Conservation (phyloP, 1,140 invertebrate species). For the Tetranychus cinnabarinus region DNA sequence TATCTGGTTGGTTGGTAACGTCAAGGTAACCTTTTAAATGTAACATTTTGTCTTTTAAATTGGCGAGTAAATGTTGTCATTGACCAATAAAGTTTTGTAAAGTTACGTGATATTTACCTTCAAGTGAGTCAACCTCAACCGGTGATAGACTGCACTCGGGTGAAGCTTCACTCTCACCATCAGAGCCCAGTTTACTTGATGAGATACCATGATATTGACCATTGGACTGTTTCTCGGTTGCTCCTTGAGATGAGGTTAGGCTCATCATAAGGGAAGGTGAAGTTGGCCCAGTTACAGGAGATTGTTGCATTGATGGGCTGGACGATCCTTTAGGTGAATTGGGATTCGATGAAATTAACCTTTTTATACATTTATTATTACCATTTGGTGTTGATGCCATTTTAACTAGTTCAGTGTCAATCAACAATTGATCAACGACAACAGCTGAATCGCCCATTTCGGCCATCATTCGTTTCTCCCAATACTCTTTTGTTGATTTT, state of each 20-base stretch:
- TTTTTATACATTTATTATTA: too few species aligned
- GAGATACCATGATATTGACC: neutral
- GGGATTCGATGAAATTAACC: too few species aligned
- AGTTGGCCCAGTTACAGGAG: neutral
- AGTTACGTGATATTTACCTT: neutral
- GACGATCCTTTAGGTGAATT: too few species aligned
- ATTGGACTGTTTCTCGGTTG: neutral
- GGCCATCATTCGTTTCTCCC: slow-evolving; percentile 20
- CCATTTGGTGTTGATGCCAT: neutral
- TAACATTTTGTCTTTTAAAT: too few species aligned
- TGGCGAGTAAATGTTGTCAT: too few species aligned
- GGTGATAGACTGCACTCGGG: neutral
- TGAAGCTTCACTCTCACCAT: slow-evolving; percentile 2
- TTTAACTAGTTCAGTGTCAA: neutral
- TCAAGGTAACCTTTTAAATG: too few species aligned
- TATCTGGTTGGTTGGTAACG: too few species aligned
- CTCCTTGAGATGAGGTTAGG: neutral
- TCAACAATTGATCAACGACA: too few species aligned
- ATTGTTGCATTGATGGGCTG: too few species aligned
- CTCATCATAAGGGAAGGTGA: too few species aligned
- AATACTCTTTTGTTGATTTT: slow-evolving; percentile 18
- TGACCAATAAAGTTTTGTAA: too few species aligned
- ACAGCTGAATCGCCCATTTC: neutral
- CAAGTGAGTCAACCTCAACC: neutral
- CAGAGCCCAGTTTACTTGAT: neutral